These are phyloP conservation scores for Mobula birostris DNA, from an alignment of 2,113 vertebrate species.

Conservation along the genomic window DNA sequence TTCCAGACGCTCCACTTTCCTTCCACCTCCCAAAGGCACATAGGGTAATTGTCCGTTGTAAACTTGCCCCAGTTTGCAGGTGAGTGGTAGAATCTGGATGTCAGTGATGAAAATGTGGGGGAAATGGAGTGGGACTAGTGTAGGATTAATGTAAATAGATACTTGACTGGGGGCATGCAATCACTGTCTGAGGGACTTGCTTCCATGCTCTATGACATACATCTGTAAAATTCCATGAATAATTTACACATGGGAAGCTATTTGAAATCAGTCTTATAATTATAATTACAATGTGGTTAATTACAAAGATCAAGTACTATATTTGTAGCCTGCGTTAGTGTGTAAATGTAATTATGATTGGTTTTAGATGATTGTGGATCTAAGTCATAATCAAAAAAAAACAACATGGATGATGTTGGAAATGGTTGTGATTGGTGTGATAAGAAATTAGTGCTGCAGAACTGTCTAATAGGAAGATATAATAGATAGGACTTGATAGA, in stretches of 20 bases:
- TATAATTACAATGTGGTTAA: background rate
- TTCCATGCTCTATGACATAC: background rate
- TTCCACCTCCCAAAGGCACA: too few species aligned
- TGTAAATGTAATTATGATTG: slow-evolving; percentile 16
- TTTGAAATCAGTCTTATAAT: background rate
- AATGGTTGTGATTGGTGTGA: background rate
- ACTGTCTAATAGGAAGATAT: background rate
- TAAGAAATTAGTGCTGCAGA: background rate
- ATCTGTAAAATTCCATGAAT: background rate
- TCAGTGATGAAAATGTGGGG: too few species aligned
- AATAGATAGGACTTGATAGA: background rate
- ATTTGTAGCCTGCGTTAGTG: background rate
- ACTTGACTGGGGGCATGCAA: too few species aligned
- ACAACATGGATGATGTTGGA: background rate
- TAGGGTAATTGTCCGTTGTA: too few species aligned
- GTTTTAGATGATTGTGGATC: background rate
- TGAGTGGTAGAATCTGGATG: too few species aligned
- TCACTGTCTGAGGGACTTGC: too few species aligned
- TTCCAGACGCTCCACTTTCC: too few species aligned
- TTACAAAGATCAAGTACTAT: background rate
- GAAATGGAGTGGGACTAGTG: too few species aligned
- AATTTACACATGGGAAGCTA: background rate
- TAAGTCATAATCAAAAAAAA: background rate
- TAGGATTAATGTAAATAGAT: too few species aligned
- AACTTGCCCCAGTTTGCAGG: too few species aligned